Evolutionary conservation across 2,888 invertebrate species (phyloP), one percentile per base, ranked within the genome.

Genomic region (Melanotus villosus): DNA sequence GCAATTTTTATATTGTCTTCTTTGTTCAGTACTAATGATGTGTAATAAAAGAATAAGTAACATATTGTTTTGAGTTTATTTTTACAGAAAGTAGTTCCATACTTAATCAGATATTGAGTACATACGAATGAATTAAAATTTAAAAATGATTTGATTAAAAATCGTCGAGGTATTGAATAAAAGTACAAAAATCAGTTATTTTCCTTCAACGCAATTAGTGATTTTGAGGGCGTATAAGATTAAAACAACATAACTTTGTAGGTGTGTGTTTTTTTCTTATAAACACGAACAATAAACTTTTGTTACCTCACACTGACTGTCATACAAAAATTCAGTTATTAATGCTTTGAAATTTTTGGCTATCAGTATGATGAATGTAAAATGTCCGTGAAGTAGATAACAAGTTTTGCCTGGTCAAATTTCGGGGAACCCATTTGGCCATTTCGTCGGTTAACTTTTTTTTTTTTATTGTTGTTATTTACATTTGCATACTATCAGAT

Each of bases 381-480:
- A 66, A 10, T 62, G 66, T 66, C 59, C 32, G 21, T 9, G 14
- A 18, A 5, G 30, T n/a, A 66, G 66, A 66, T 66, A 66, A 66
- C 59, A 41, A 59, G 59, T 50, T 59, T 59, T 38, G 58, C 47
- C 21, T n/a, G 66, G 2, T 41, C 19, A 41, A 50, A 66, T 66
- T 66, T 66, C 66, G 66, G 59, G 47, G 66, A 66, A 66, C 38
- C 66, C 66, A 66, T 66, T 66, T 66, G 52, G 43, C 45, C 26
- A 65, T 34, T 57, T 57, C 36, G 56, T 26, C 34, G 47, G n/a
- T 52, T 45, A 26, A 7, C 18, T 12, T 12, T 23, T 47, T 18
- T 47, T 47, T 47, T 52, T 12, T 12, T 23, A 21, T 18, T 47
- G 19, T 47, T 52, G 32, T 52, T 32, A 52, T 52, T 52, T 34